Evolutionary conservation across 64 coral and sea anemone species (phyloP), one percentile per base, ranked within the genome.

Genomic region (Porites australiensis): DNA sequence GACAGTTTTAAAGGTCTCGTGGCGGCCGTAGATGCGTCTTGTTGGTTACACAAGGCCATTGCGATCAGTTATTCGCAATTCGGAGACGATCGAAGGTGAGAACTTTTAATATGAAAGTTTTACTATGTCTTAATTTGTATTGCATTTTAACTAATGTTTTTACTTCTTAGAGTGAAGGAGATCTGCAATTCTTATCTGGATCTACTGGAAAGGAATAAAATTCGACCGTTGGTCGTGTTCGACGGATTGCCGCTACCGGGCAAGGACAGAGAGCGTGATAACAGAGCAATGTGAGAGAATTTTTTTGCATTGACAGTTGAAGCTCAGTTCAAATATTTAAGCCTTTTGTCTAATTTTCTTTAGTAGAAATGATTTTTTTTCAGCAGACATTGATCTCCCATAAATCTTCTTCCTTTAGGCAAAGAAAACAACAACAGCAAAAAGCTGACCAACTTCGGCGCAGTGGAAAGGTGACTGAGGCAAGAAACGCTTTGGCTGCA

Each of bases 11-110:
- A 75, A 44, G 70, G 70, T 4, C 48, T 74, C 18, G 58, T 76
- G 7, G 49, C 52, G 18, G 18, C 70, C n/a, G 86, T 88, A 16
- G 70, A 88, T 67, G 86, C 86, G 3, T 88, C 86, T 57, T 88
- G 86, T 67, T 88, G 86, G 86, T 43, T 88, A 43, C 86, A 88
- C 72, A 88, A 88, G 58, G 44, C 44, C 2, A 53, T 87, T 53
- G 16, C 13, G 15, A 19, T 72, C 5, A 54, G 48, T 88, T 88
- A 70, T 52, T 44, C 44, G 86, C 50, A 76, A 88, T 14, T n/a
- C 50, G 69, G 49, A 5, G 15, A 76, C 47, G 50, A 67, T 73
- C n/a, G 70, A 53, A 7, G 58, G 58, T 87, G 22, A 71, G 13
- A 18, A 72, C 52, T 54, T 54, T 54, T 54, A 54, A 54, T 54